Evolutionary conservation across 2,888 invertebrate species (phyloP), one percentile per base, ranked within the genome.

Genomic region (Oasisia sp.): DNA sequence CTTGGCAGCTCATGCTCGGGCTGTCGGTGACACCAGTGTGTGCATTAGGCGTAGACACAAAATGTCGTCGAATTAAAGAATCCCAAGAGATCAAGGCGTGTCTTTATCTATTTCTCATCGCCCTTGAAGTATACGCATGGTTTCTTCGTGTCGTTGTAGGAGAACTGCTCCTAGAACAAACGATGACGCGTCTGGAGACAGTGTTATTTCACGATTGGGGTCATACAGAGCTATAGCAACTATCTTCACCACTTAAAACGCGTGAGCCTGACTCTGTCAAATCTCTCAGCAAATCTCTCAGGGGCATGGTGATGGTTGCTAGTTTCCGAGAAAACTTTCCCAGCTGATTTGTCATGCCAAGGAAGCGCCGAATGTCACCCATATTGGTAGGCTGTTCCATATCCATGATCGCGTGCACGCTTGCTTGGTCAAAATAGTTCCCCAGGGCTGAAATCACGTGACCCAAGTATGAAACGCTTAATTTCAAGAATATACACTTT

Each of bases 221-320:
- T 96, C 95, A 93, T 94, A 96, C 91, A 94, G 93, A n/a, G 95
- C 94, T 32, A 96, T 93, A 9, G 94, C 94, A 8, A 95, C 95
- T 19, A 19, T 19, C 2, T 58, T 19, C 19, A 19, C 58, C 12
- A 14, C 19, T 12, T 58, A 12, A 58, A 58, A 58, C 12, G 19
- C 58, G 12, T 19, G 19, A 4, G 0, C 0, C 12, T 58, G 93
- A 27, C 91, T 32, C 32, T 8, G 11, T 27, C 19, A 94, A 90
- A 11, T 94, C 92, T n/a, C 93, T 32, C 0, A 93, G n/a, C 11
- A n/a, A n/a, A n/a, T n/a, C n/a, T n/a, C n/a, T n/a, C n/a, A n/a
- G n/a, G n/a, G 93, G 93, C 92, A 93, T 91, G 27, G 92, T 92
- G 9, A 50, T n/a, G 32, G 92, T 91, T 5, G 93, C 92, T 0